Conservation (phyloP, 2,797 vertebrate species). For the Galaxias olidus region DNA sequence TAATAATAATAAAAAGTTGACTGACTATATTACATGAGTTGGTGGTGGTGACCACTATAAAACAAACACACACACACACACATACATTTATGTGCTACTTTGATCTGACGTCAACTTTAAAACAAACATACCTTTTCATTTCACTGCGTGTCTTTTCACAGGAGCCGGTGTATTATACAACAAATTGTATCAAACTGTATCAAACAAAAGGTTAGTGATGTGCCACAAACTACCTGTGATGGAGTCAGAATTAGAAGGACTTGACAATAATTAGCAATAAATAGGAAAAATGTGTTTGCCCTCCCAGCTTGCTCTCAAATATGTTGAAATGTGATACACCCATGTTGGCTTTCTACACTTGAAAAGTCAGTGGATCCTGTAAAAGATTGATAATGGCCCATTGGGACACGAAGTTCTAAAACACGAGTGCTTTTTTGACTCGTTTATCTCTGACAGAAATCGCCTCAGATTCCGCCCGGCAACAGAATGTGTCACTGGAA, state of each 20-base stretch:
- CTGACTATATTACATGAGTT: conserved; percentile 32
- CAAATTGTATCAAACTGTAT: too few species aligned
- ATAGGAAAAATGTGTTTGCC: conserved; percentile 75
- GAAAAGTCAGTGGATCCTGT: conserved; percentile 62
- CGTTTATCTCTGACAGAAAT: conserved; percentile 36
- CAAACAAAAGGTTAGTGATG: too few species aligned
- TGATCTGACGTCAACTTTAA: too few species aligned
- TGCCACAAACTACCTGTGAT: conserved; percentile 2
- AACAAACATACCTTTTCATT: too few species aligned
- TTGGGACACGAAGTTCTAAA: conserved; percentile 62
- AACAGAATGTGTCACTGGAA: conserved; percentile 36
- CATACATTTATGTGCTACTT: too few species aligned
- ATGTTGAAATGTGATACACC: conserved; percentile 56
- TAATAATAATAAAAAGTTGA: conserved; percentile 59
- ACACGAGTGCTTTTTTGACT: conserved; percentile 60
- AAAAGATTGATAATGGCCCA: conserved; percentile 55
- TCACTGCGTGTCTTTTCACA: too few species aligned
- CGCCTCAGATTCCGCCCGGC: conserved; percentile 47
- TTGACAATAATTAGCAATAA: conserved; percentile 68
- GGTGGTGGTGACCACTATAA: conserved; percentile 15
- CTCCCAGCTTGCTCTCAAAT: conserved; percentile 56
- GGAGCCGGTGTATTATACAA: too few species aligned
- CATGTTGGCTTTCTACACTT: conserved; percentile 69
- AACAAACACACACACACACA: conserved; percentile 17
- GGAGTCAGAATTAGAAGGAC: conserved; percentile 61